A percentile compares a stretch with the other conserved stretches of the same genome.
These are phyloP conservation scores for Okamejei kenojei DNA, from an alignment of 2,797 vertebrate genomes.

Conservation along the genomic window DNA sequence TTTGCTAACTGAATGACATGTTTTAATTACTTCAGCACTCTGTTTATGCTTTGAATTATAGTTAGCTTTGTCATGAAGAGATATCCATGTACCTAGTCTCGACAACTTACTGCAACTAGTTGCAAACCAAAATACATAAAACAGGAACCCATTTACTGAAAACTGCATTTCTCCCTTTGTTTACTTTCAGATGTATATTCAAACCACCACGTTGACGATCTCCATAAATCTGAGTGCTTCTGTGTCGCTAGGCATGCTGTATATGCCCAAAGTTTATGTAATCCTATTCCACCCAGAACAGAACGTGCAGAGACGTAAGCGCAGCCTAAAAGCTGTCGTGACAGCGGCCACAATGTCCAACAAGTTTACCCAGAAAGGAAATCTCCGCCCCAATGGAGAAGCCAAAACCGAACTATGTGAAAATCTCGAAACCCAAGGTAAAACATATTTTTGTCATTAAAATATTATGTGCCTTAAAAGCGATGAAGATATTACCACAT, in stretches of 20 bases:
- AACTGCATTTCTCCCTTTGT: not conserved
- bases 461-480: not conserved
- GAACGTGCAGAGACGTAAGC: slow-evolving; percentile 91
- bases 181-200: slow-evolving; percentile 83
- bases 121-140: too few species aligned
- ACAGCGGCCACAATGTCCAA: slow-evolving; percentile 93
- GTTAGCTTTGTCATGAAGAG: too few species aligned
- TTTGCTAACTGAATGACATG: too few species aligned
- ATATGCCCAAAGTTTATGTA: slow-evolving; percentile 95
- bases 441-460: slow-evolving; percentile 36
- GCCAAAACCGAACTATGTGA: slow-evolving; percentile 93
- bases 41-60: too few species aligned
- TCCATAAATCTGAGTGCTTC: slow-evolving; percentile 92
- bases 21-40: too few species aligned
- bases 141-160: not conserved
- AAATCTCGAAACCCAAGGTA: slow-evolving; percentile 89
- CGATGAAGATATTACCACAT: not conserved
- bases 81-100: too few species aligned
- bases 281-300: slow-evolving; percentile 94
- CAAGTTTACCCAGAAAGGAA: slow-evolving; percentile 89
- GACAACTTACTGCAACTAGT: not conserved
- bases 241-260: slow-evolving; percentile 93
- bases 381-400: slow-evolving; percentile 85
- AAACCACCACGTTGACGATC: slow-evolving; percentile 89
- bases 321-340: slow-evolving; percentile 91